Base-by-base conservation (phyloP, 2,113 vertebrate species). In the Brienomyrus longianalis region DNA sequence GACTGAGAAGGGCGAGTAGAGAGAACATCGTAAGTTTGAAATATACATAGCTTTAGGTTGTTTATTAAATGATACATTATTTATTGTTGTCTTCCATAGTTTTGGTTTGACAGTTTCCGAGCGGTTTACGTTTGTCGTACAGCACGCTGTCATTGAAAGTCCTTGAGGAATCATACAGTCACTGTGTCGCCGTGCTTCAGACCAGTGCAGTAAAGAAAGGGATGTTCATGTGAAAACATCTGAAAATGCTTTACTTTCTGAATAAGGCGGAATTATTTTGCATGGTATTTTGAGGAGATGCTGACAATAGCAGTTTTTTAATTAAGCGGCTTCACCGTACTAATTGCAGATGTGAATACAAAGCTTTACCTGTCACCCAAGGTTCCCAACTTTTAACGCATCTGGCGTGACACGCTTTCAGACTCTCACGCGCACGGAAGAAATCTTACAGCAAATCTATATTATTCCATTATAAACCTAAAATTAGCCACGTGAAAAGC, bases 1-100 rank as follows among this genome's bases (percentile, higher is more conserved):
- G 94, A 94, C 95, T 95, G 2, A 95, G 93, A 93, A 96, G 94
- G 94, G 94, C 94, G 95, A 95, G 95, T 95, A 95, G 95, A 92
- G 93, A 95, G 90, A 92, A 56, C 52, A 89, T 83, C 93, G 95
- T 96, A 90, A 95, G 94, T 93, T 88, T 83, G 3, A 50, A 51
- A 3, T 0, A 45, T 90, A 89, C 15, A 0, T 88, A 5, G 56
- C 13, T 59, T 31, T 50, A 15, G 35, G 47, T 13, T 48, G 39
- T 8, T 45, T 43, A 27, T 43, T 84, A 31, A 11, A 54, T 43
- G n/a, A 86, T n/a, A 31, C 31, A 52, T 0, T 80, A 31, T 50
- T 50, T 21, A 50, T 59, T 39, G 48, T 6, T 50, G 13, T n/a
- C 1, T 11, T 89, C 19, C 74, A 19, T 83, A 31, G 27, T 9